phyloP scores from a whole-genome alignment of 2,888 invertebrate species.

The Phalera bucephala region DNA sequence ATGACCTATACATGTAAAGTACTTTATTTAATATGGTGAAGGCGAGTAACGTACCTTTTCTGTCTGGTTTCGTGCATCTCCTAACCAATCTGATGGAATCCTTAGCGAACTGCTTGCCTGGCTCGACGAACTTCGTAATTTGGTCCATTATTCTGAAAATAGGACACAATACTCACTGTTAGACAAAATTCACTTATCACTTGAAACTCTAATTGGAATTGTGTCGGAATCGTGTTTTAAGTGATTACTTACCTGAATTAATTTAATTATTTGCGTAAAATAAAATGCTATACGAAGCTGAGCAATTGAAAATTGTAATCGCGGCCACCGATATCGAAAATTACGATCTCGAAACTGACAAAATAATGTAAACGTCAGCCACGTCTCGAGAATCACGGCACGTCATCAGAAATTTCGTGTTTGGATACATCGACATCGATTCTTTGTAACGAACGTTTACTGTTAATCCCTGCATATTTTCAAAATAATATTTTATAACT shows the following conservation, averaged over 20 bases:
- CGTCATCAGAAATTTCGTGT: no score
- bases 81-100: slow-evolving; percentile 99
- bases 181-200: slow-evolving; percentile 1
- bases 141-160: slow-evolving; percentile 93
- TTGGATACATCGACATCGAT: no score
- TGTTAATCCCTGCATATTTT: no score
- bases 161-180: slow-evolving; percentile 23
- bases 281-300: slow-evolving; percentile 7
- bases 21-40: no score
- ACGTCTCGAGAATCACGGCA: slow-evolving; percentile 70
- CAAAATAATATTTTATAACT: no score
- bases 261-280: slow-evolving; percentile 13
- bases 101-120: slow-evolving; percentile 98
- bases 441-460: no score
- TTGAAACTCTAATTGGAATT: slow-evolving; percentile 3
- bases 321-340: slow-evolving; percentile 29
- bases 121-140: slow-evolving; percentile 96
- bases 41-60: slow-evolving; percentile 95
- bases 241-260: slow-evolving; percentile 23
- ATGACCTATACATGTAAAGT: slow-evolving; percentile 14
- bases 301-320: slow-evolving; percentile 10
- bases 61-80: slow-evolving; percentile 99
- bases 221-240: neutral
- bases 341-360: slow-evolving; percentile 39
- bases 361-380: slow-evolving; percentile 69